phyloP scores from a whole-genome alignment of 2,113 vertebrate species.

The Eubucco bourcierii region DNA sequence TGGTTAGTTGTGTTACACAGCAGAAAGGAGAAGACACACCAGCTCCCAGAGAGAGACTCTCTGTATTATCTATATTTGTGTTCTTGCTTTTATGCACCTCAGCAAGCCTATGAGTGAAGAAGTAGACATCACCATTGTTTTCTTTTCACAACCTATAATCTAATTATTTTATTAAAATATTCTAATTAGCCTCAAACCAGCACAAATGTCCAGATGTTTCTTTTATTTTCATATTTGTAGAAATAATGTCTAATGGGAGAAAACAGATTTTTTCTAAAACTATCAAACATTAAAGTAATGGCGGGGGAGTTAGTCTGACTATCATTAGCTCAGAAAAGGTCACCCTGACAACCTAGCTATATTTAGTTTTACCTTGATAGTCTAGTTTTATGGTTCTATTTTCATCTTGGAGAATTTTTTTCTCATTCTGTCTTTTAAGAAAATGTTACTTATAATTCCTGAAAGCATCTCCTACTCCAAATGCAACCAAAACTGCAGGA shows the following conservation, averaged over 20 bases:
- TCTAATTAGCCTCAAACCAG: too few species aligned
- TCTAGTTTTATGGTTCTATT: neutral
- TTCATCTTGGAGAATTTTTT: neutral
- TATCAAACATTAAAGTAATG: neutral
- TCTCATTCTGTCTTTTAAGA: neutral
- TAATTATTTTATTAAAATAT: too few species aligned
- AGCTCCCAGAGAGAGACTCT: too few species aligned
- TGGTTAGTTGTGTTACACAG: too few species aligned
- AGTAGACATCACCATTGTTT: too few species aligned
- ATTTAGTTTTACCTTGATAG: neutral
- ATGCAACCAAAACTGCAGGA: neutral
- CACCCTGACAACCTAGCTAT: neutral
- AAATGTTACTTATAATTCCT: neutral
- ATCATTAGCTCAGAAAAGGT: neutral
- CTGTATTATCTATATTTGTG: too few species aligned
- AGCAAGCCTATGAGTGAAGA: too few species aligned
- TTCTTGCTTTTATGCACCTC: too few species aligned
- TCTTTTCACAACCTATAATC: too few species aligned
- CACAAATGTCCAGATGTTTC: neutral
- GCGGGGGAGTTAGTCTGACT: neutral
- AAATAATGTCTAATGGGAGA: neutral
- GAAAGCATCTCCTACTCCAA: neutral
- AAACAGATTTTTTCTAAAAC: neutral
- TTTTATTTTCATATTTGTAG: neutral
- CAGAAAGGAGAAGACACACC: too few species aligned